Percentiles rank a stretch among this genome's conserved stretches.
Evolutionary conservation across 2,888 invertebrate genomes (phyloP).

Genomic region (Homarus gammarus): DNA sequence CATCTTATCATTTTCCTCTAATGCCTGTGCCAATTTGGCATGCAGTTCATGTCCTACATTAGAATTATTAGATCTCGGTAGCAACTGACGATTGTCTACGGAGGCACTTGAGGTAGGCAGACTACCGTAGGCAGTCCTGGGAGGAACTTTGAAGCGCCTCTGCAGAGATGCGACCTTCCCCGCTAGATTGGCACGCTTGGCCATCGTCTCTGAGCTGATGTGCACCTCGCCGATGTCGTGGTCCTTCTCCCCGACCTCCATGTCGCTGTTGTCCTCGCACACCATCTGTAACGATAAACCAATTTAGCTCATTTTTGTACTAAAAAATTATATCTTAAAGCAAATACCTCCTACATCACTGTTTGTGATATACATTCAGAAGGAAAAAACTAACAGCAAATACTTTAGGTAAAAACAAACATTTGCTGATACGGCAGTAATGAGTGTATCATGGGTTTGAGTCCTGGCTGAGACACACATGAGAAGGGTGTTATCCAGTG

Average conservation of each 20-base stretch:
- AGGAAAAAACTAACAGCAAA: too few species aligned
- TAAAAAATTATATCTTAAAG: too few species aligned
- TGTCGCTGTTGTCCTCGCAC: slow-evolving; percentile 58
- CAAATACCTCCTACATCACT: too few species aligned
- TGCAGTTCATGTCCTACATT: slow-evolving; percentile 66
- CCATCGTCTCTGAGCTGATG: slow-evolving; percentile 71
- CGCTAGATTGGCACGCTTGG: slow-evolving; percentile 54
- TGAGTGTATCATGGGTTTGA: too few species aligned
- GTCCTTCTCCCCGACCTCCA: slow-evolving; percentile 74
- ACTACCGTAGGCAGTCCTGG: slow-evolving; percentile 17
- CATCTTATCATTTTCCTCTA: slow-evolving; percentile 75
- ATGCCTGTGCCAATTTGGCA: slow-evolving; percentile 68
- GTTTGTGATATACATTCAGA: too few species aligned
- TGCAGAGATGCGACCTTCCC: slow-evolving; percentile 75
- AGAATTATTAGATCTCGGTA: slow-evolving; percentile 62
- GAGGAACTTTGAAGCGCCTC: slow-evolving; percentile 66
- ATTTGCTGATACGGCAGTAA: too few species aligned
- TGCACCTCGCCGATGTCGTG: slow-evolving; percentile 73
- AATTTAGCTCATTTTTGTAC: too few species aligned
- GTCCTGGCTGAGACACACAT: too few species aligned
- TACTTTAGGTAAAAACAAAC: too few species aligned
- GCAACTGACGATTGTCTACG: slow-evolving; percentile 51
- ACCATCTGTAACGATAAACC: slow-evolving; percentile 61
- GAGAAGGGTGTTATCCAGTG: too few species aligned
- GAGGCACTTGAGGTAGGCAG: slow-evolving; percentile 24